Evolutionary conservation across 2,888 invertebrate genomes (phyloP), one percentile per base, ranked within the genome.

Genomic region (Synergus gifuensis): DNA sequence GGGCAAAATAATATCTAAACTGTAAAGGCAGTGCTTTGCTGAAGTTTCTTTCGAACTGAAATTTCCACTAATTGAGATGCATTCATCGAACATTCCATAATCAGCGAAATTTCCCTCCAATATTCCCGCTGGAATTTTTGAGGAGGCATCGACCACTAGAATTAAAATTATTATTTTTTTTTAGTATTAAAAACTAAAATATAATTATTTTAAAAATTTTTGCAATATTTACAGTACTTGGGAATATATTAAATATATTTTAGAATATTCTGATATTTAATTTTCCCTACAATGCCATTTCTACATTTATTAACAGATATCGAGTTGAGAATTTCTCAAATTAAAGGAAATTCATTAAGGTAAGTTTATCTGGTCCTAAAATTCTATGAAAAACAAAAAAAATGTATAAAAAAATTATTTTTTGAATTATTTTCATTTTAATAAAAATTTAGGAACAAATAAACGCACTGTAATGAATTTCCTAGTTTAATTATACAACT

Each of bases 31-130:
- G 81, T 93, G 91, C 81, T 91, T 90, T n/a, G 93, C 93, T 14
- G 78, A 86, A 79, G 93, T 91, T 14, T 85, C 83, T 0, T 88
- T 88, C 0, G 87, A 86, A 2, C 85, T 77, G 58, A 77, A 81
- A 63, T 83, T 79, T 18, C 87, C 87, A 36, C 83, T 67, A 0
- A 90, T 80, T 0, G 42, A 58, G 5, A 86, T 46, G 82, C 93
- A 94, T 87, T 93, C 92, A 79, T 92, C 91, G 86, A 90, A 93
- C 81, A 92, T 91, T 11, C 93, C 93, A 42, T 92, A 87, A 80
- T 93, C 92, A 22, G 91, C 88, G 7, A 92, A 81, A 83, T 93
- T 93, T 0, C 93, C 93, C 16, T 87, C 81, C 7, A 93, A 84
- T n/a, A 93, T 82, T 4, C 93, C 93, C 11, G 92, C 88, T 3